Evolutionary conservation across 2,797 vertebrate genomes (phyloP).

Genomic region (Botia kubotai): DNA sequence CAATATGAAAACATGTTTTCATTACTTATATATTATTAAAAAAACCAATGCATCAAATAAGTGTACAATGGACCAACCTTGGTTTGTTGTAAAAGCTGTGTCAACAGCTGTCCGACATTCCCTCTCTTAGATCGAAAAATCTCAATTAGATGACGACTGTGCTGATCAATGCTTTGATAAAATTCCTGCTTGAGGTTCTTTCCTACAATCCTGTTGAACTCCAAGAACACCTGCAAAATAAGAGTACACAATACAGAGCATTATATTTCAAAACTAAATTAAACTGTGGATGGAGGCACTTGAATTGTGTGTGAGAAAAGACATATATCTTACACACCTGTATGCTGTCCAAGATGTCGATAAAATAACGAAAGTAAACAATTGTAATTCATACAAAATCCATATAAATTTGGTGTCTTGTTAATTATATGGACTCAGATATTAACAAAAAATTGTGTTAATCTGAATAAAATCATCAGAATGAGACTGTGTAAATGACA

Average conservation of each 20-base stretch:
- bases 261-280: neutral
- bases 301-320: neutral
- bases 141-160: neutral
- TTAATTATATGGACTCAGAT: too few relatives aligned
- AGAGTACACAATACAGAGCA: neutral
- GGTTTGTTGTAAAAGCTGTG: constrained; percentile 5
- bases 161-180: neutral
- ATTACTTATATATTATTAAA: too few relatives aligned
- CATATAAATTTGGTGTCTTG: too few relatives aligned
- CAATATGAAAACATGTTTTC: too few relatives aligned
- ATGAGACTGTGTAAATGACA: too few relatives aligned
- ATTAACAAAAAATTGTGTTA: too few relatives aligned
- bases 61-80: constrained; percentile 6
- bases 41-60: too few relatives aligned
- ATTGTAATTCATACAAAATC: too few relatives aligned
- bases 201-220: neutral
- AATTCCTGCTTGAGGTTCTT: constrained; percentile 2
- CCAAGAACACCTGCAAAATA: neutral
- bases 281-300: neutral
- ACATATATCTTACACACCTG: too few relatives aligned
- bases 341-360: too few relatives aligned
- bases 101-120: neutral
- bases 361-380: too few relatives aligned
- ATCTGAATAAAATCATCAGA: too few relatives aligned
- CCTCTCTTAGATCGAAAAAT: constrained; percentile 10